Conservation (phyloP, 2,888 invertebrate species). For the Crepidodera aurea region DNA sequence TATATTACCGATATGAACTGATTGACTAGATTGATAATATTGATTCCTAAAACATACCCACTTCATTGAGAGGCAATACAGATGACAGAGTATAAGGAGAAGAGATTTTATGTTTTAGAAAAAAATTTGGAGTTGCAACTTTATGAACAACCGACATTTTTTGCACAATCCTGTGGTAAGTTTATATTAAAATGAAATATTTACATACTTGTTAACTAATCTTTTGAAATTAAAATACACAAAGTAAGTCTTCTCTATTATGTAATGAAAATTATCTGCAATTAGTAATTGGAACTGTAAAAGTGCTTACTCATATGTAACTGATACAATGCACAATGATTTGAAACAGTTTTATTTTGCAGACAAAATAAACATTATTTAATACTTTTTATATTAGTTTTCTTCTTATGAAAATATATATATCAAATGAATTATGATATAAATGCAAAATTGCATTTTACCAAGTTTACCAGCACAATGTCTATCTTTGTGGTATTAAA, state of each 20-base stretch:
- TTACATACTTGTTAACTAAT: too few species aligned
- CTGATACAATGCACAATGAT: background rate
- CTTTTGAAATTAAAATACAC: too few species aligned
- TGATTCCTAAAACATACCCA: slow-evolving; percentile 19
- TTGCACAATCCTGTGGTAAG: slow-evolving; percentile 4
- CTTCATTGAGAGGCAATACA: slow-evolving; percentile 12
- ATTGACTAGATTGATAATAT: slow-evolving; percentile 21
- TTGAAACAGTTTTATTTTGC: background rate
- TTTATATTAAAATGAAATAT: background rate
- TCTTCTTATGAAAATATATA: too few species aligned
- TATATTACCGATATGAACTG: slow-evolving; percentile 14
- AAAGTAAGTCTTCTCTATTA: background rate
- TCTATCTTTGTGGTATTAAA: too few species aligned
- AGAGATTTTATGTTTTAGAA: slow-evolving; percentile 7
- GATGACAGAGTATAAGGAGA: slow-evolving; percentile 16
- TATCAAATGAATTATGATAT: too few species aligned
- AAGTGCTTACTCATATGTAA: background rate
- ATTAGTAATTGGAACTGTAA: too few species aligned
- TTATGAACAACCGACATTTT: background rate
- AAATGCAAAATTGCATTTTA: too few species aligned
- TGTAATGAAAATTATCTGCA: background rate
- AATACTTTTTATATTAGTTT: too few species aligned
- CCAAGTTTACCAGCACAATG: too few species aligned
- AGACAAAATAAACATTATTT: background rate
- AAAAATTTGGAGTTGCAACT: background rate